Percentiles rank a stretch among this genome's conserved stretches.
These are phyloP conservation scores for Polyploca ridens DNA, from an alignment of 2,888 invertebrate species.

Conservation along the genomic window DNA sequence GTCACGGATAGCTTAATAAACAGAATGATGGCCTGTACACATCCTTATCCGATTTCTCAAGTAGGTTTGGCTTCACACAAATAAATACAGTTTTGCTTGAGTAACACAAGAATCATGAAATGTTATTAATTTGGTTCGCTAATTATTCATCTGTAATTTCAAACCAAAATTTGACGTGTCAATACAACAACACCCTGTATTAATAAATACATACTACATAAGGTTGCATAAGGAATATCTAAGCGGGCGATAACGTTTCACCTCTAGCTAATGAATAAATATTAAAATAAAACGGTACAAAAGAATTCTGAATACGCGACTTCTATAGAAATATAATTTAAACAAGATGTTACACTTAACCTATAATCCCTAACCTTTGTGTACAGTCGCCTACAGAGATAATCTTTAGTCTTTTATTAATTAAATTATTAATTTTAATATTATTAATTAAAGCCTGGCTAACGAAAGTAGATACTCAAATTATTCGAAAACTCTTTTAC, in stretches of 20 bases:
- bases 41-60: too few relatives aligned
- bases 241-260: background rate
- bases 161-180: background rate
- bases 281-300: background rate
- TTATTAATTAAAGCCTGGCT: too few relatives aligned
- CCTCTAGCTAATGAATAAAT: background rate
- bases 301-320: background rate
- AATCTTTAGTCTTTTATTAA: background rate
- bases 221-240: background rate
- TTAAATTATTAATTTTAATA: too few relatives aligned
- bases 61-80: too few relatives aligned
- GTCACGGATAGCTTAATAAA: too few relatives aligned
- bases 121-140: too few relatives aligned
- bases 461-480: too few relatives aligned
- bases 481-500: too few relatives aligned
- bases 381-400: conserved; percentile 18
- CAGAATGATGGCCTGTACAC: too few relatives aligned
- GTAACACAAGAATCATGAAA: background rate
- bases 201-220: background rate
- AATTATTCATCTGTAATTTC: background rate
- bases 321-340: background rate
- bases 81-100: too few relatives aligned
- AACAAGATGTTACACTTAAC: background rate
- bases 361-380: conserved; percentile 12
- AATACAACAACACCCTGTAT: background rate